These are phyloP conservation scores for Onthophagus taurus DNA, from an alignment of 1,140 invertebrate species.

Conservation along the genomic window DNA sequence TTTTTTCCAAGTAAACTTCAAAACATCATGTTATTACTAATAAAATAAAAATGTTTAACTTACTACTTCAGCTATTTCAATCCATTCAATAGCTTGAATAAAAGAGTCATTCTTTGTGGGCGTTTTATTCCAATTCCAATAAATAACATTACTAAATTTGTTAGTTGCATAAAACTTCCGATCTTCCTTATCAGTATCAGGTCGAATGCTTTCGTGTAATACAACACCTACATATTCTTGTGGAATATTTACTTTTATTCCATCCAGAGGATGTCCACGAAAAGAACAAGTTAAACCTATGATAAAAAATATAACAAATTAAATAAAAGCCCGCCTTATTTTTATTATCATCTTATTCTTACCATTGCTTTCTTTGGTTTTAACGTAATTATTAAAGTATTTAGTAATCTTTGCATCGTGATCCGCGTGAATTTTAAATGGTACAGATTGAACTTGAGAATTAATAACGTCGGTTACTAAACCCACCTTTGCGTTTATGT, in stretches of 20 bases:
- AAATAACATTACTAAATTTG: slow-evolving; percentile 54
- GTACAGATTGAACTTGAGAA: slow-evolving; percentile 55
- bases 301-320: slow-evolving; percentile 9
- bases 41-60: no score
- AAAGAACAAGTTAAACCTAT: slow-evolving; percentile 49
- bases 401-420: slow-evolving; percentile 57
- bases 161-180: slow-evolving; percentile 51
- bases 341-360: no score
- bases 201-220: slow-evolving; percentile 52
- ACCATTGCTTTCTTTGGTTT: slow-evolving; percentile 38
- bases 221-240: slow-evolving; percentile 56
- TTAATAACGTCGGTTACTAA: no score
- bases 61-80: slow-evolving; percentile 65
- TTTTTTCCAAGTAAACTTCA: no score
- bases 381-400: slow-evolving; percentile 57
- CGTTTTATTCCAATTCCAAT: slow-evolving; percentile 73
- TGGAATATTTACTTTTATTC: slow-evolving; percentile 49
- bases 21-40: no score
- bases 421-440: slow-evolving; percentile 62
- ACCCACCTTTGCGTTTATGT: no score
- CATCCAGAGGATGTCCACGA: slow-evolving; percentile 58
- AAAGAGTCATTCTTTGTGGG: slow-evolving; percentile 61
- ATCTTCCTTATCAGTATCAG: slow-evolving; percentile 46
- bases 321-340: no score
- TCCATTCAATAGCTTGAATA: slow-evolving; percentile 59